Base-by-base conservation (phyloP, 2,888 invertebrate species). In the Bibio marci region DNA sequence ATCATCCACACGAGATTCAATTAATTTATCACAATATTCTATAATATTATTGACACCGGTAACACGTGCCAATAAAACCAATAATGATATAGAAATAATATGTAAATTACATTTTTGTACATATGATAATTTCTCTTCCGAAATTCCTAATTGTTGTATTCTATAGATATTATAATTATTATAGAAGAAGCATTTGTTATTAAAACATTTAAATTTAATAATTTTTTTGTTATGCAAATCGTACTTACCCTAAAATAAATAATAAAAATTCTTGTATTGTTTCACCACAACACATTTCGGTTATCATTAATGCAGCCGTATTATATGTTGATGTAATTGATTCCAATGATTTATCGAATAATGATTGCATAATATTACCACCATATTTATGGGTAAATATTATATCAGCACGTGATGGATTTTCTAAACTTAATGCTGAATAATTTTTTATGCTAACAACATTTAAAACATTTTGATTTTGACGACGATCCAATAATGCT, bases 331-430 rank as follows among this genome's bases (percentile, higher is more conserved):
- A 51, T 4, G 52, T 45, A 6, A 97, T 73, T 0, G 91, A 80
- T 54, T 88, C 83, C 0, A 62, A 41, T 0, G 59, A 57, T 38
- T 58, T 58, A 37, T 62, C 62, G 36, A 62, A 56, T 2, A 62
- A 45, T 1, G 62, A 61, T 39, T 62, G 60, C 62, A 62, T 60
- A 1, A 62, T 61, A 40, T 62, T 59, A 28, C 81, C 80, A 3
- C 92, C 92, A 56, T 91, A 85, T 59, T 95, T 94, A 57, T 90
- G 83, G 61, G 94, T 88, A 62, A 98, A 98, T 55, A 95, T 83
- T 42, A 91, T 73, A 59, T 98, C 98, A 3, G 88, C 88, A 17
- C 92, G 72, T 0, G 90, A 86, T 39, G 88, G 85, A 56, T 92
- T 90, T 60, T 85, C 85, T 31, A 87, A 70, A 0, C 76, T 74